Evolutionary conservation across 2,888 invertebrate species (phyloP).

Genomic region (Eubasilissa splendida): DNA sequence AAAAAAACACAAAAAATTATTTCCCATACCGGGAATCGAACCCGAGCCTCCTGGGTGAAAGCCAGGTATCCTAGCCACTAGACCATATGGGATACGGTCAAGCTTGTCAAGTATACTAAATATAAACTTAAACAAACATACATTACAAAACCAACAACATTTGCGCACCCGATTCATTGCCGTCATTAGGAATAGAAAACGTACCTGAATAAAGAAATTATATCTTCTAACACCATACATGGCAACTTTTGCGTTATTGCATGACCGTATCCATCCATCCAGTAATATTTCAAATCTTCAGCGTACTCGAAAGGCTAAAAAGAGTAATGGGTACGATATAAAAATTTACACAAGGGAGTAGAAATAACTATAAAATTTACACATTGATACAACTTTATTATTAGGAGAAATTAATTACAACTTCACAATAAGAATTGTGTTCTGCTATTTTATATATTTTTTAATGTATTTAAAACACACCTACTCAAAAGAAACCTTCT

Average conservation of each 20-base stretch:
- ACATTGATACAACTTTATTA: too few species aligned
- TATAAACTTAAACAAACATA: too few species aligned
- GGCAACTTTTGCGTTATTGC: conserved; percentile 82
- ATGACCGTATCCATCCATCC: conserved; percentile 87
- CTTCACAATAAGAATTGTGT: too few species aligned
- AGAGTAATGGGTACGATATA: not conserved
- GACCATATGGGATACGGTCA: conserved; percentile 67
- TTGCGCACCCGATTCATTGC: too few species aligned
- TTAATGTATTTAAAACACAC: too few species aligned
- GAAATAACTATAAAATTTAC: too few species aligned
- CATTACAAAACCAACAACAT: too few species aligned
- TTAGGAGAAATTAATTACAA: too few species aligned
- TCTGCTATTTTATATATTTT: too few species aligned
- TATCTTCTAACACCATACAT: conserved; percentile 80
- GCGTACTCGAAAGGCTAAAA: conserved; percentile 81
- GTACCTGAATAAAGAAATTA: conserved; percentile 81
- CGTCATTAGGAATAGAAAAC: conserved; percentile 54
- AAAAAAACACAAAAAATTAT: not conserved
- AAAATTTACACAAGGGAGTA: too few species aligned
- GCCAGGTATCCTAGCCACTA: conserved; percentile 77
- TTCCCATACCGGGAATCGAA: conserved; percentile 78
- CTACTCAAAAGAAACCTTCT: too few species aligned
- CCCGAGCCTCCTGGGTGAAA: conserved; percentile 77
- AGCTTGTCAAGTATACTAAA: too few species aligned
- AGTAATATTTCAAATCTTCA: conserved; percentile 85